phyloP scores from a whole-genome alignment of 2,797 vertebrate species.

The Macrochelys suwanniensis region DNA sequence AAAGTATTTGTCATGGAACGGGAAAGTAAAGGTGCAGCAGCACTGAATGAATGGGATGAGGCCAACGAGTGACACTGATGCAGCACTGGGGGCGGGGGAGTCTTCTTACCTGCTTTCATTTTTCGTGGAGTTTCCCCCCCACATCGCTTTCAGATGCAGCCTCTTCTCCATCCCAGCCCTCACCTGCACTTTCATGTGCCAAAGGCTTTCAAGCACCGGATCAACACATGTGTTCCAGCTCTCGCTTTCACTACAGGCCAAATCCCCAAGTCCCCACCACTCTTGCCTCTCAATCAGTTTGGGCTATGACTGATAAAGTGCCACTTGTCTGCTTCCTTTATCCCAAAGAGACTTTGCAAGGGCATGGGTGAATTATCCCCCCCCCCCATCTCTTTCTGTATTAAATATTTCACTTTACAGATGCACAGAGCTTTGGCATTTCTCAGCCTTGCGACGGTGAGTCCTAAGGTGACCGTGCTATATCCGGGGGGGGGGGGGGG shows the following conservation, averaged over 20 bases:
- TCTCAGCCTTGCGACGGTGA: slow-evolving; percentile 44
- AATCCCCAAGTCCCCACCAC: not conserved
- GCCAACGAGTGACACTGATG: not conserved
- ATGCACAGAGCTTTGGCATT: slow-evolving; percentile 9
- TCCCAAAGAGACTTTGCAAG: slow-evolving; percentile 28
- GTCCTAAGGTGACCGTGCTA: not conserved
- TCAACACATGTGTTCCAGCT: not conserved
- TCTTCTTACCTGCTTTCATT: not conserved
- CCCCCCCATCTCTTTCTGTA: not conserved
- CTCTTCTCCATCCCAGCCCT: not conserved
- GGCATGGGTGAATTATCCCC: not conserved
- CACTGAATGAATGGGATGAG: not conserved
- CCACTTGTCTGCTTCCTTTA: not conserved
- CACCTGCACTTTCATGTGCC: not conserved
- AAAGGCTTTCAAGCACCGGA: not conserved
- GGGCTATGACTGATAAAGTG: not conserved
- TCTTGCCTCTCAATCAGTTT: not conserved
- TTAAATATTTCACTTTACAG: slow-evolving; percentile 33
- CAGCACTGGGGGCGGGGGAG: not conserved
- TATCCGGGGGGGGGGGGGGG: fast-evolving
- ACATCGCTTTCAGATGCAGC: not conserved
- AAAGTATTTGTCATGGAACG: not conserved
- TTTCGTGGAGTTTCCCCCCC: not conserved
- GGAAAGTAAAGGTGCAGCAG: not conserved
- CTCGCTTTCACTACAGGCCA: not conserved